Evolutionary conservation across 2,888 invertebrate genomes (phyloP).

Genomic region (Meteorus colon): DNA sequence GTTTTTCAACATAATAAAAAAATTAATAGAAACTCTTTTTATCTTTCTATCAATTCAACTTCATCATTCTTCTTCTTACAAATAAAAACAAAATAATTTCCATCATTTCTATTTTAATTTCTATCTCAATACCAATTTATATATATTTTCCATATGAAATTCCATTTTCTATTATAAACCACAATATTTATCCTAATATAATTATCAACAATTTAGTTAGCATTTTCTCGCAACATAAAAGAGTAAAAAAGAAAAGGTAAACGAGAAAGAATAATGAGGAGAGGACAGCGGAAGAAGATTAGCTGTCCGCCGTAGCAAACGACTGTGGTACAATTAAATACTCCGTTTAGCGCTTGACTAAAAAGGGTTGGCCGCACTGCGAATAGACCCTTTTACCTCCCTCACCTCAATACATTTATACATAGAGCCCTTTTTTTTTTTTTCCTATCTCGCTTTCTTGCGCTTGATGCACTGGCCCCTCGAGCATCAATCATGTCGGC

Average conservation of each 20-base stretch:
- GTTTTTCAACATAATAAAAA: too few species aligned
- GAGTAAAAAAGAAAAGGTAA: not conserved
- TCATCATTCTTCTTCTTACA: too few species aligned
- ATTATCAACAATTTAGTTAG: too few species aligned
- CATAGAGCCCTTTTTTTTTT: constrained; percentile 24
- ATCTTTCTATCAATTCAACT: too few species aligned
- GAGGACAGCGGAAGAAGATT: constrained; percentile 58
- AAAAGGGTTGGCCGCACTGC: constrained; percentile 64
- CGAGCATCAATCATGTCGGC: constrained; percentile 73
- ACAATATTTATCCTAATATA: too few species aligned
- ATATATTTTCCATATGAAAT: too few species aligned
- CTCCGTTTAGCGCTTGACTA: constrained; percentile 67
- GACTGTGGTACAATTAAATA: constrained; percentile 72
- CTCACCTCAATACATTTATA: constrained; percentile 7
- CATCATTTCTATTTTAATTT: too few species aligned
- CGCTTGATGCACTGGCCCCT: constrained; percentile 53
- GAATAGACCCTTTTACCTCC: constrained; percentile 40
- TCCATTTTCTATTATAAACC: too few species aligned
- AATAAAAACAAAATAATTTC: too few species aligned
- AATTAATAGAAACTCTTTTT: too few species aligned
- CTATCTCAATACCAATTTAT: too few species aligned
- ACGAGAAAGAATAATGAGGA: not conserved
- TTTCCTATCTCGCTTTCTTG: constrained; percentile 31
- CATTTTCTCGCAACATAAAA: too few species aligned
- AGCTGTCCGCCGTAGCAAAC: constrained; percentile 68